Percentiles rank a stretch among this genome's conserved stretches.
Evolutionary conservation across 2,113 vertebrate species (phyloP).

Genomic region (Tragelaphus strepsiceros): DNA sequence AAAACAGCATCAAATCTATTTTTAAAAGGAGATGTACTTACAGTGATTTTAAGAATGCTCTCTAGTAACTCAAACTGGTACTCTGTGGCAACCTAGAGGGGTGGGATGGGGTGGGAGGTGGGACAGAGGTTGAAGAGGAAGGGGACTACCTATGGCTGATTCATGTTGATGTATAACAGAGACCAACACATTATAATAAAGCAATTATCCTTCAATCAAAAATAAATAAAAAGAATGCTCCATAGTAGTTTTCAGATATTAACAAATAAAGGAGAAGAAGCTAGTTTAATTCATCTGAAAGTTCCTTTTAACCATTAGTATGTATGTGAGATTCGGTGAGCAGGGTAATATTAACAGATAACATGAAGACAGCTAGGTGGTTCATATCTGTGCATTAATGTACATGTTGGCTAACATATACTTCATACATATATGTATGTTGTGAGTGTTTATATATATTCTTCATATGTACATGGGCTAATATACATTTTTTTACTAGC

Average conservation of each 20-base stretch:
- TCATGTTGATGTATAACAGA: background rate
- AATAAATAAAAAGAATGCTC: background rate
- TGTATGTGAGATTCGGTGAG: background rate
- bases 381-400: background rate
- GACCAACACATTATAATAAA: background rate
- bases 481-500: background rate
- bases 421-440: background rate
- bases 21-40: background rate
- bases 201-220: background rate
- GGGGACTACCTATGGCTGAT: background rate
- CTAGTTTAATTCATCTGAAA: background rate
- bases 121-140: background rate
- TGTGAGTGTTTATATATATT: background rate
- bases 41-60: constrained; percentile 6
- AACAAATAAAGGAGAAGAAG: background rate
- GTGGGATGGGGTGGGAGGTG: background rate
- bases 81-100: background rate
- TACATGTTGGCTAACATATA: background rate
- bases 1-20: background rate
- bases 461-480: background rate
- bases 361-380: background rate
- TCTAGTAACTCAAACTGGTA: background rate
- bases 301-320: background rate
- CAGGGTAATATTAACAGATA: background rate
- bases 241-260: background rate